phyloP scores from a whole-genome alignment of 2,113 vertebrate genomes.

The Formicarius rufipectus region DNA sequence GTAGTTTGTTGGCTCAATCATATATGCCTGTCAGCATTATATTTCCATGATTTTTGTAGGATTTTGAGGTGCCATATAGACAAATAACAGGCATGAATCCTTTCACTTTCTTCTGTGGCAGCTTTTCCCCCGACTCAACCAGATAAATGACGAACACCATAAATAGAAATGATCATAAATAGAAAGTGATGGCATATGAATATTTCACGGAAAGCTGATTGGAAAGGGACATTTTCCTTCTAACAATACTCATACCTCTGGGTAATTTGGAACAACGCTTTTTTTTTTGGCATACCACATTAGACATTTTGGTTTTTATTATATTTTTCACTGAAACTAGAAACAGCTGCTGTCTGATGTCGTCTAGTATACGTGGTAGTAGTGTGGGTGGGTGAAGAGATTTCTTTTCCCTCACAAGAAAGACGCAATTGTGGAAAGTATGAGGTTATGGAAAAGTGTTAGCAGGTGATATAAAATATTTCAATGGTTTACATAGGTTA shows the following conservation, averaged over 20 bases:
- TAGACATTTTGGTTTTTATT: slow-evolving; percentile 36
- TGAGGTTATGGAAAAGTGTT: slow-evolving; percentile 31
- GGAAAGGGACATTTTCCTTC: slow-evolving; percentile 23
- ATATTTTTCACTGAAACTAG: slow-evolving; percentile 58
- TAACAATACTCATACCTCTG: slow-evolving; percentile 38
- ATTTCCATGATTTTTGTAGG: not conserved
- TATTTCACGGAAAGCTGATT: not conserved
- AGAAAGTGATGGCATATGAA: slow-evolving; percentile 9
- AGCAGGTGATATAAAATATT: slow-evolving; percentile 61
- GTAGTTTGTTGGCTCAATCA: not conserved
- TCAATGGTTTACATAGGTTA: slow-evolving; percentile 16
- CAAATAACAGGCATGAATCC: not conserved
- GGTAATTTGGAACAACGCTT: slow-evolving; percentile 38
- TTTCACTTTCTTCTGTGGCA: not conserved
- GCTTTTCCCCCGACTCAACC: not conserved
- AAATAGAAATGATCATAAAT: not conserved
- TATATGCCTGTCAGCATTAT: not conserved
- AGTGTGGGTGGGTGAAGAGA: slow-evolving; percentile 40
- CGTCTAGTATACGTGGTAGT: slow-evolving; percentile 40
- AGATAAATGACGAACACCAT: not conserved
- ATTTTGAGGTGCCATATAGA: not conserved
- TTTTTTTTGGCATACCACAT: slow-evolving; percentile 9
- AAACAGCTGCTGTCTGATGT: slow-evolving; percentile 55
- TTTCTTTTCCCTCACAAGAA: slow-evolving; percentile 50
- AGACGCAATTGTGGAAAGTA: slow-evolving; percentile 44